Conservation (phyloP, 2,113 vertebrate species). For the Clinocottus analis region DNA sequence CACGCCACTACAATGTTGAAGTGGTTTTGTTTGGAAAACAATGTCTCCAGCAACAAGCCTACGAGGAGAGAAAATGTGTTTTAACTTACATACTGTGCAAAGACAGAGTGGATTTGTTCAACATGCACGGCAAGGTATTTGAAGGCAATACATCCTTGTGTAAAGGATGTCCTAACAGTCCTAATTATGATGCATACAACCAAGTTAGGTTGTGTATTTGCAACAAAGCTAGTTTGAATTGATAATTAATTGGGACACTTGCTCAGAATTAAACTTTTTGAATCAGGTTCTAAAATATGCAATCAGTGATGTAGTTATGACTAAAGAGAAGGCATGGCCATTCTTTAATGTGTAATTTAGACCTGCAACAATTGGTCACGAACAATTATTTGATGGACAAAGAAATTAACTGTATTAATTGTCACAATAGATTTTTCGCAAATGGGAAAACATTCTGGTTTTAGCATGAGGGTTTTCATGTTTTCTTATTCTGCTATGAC, state of each 20-base stretch:
- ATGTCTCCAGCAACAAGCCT: background rate
- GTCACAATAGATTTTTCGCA: background rate
- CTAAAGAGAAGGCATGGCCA: background rate
- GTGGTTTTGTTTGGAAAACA: conserved; percentile 32
- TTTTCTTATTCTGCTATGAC: background rate
- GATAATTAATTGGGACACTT: background rate
- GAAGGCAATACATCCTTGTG: conserved; percentile 6
- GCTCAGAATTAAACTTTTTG: background rate
- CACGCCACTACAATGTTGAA: background rate
- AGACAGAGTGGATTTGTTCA: conserved; percentile 14
- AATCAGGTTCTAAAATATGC: conserved; percentile 19
- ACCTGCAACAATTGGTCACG: background rate
- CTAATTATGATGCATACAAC: background rate
- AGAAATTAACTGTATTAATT: background rate
- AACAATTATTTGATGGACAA: background rate
- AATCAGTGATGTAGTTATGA: background rate
- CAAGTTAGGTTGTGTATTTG: background rate
- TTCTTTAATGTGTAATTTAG: background rate
- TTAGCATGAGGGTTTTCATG: background rate
- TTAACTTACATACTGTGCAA: conserved; percentile 1
- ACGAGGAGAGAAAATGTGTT: background rate
- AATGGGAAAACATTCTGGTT: background rate
- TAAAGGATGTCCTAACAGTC: too few species aligned
- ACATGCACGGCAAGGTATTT: conserved; percentile 11
- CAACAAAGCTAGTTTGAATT: background rate